Percentiles rank a stretch among this genome's conserved stretches.
phyloP scores from a whole-genome alignment of 2,888 invertebrate genomes.

The Zonitis immaculata region DNA sequence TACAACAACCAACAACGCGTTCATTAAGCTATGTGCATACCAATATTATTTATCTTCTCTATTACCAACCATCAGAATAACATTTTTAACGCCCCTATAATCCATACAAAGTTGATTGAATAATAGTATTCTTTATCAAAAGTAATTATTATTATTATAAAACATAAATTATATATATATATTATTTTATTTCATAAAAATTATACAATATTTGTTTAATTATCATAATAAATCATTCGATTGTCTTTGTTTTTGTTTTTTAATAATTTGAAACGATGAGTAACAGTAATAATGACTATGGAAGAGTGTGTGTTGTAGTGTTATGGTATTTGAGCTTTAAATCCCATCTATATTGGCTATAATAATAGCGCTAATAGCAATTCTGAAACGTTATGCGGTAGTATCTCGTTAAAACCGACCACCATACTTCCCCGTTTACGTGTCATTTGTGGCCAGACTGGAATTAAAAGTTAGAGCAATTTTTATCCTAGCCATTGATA shows the following conservation, averaged over 20 bases:
- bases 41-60: constrained; percentile 41
- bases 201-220: no score
- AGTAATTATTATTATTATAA: not conserved
- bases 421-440: constrained; percentile 45
- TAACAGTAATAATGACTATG: no score
- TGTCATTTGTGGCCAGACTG: constrained; percentile 46
- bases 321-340: constrained; percentile 25
- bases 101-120: constrained; percentile 27
- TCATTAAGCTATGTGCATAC: constrained; percentile 39
- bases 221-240: not conserved
- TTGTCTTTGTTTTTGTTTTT: not conserved
- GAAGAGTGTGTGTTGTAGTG: no score
- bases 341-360: constrained; percentile 41
- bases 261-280: not conserved
- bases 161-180: no score
- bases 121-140: constrained; percentile 8
- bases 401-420: constrained; percentile 48
- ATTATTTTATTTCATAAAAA: no score
- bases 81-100: constrained; percentile 38
- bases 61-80: constrained; percentile 35
- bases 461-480: constrained; percentile 47
- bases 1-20: constrained; percentile 38
- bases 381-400: constrained; percentile 46
- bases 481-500: constrained; percentile 38
- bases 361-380: constrained; percentile 47